Base-by-base conservation (phyloP, 2,113 vertebrate species). In the Thamnophis sirtalis region DNA sequence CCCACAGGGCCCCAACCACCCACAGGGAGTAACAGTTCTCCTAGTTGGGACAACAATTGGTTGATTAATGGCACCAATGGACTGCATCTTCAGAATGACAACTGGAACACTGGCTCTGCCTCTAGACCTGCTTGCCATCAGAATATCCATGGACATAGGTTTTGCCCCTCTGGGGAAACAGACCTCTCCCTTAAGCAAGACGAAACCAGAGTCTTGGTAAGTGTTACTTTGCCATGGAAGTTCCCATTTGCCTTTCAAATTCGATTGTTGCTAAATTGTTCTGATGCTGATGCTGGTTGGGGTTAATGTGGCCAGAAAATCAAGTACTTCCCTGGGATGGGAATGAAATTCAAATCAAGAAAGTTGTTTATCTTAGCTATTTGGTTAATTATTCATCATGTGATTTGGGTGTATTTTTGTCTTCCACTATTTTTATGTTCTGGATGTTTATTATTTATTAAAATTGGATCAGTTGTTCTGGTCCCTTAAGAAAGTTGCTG, bases 171-270 rank as follows among this genome's bases (percentile, higher is more conserved):
- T 4, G 56, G 94, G 9, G 96, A 96, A 95, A 90, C 80, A 0
- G 96, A 98, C 90, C 90, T 90, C 93, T 93, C 96, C 91, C 94
- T 96, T 92, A 54, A 87, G 26, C 97, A 97, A 94, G 97, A 96
- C 9, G 55, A 63, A 89, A 90, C 96, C 90, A 97, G 95, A 84
- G 98, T 98, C 92, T 97, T 98, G 98, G 98, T 98, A 97, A 98
- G 98, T 84, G 92, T 50, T 1, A 0, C 8, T 19, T 63, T 48
- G 33, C 22, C 43, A 4, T 6, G 1, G 48, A 55, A 38, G 26
- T 33, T 24, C 49, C 17, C 22, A 90, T 73, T 28, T 68, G 49
- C 9, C 21, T 33, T n/a, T n/a, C 3, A 0, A 73, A 87, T 4
- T 89, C 63, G 85, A 91, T 94, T 87, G 90, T 0, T 21, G 84